Conservation (phyloP, 2,113 vertebrate species). For the Halichoerus grypus region DNA sequence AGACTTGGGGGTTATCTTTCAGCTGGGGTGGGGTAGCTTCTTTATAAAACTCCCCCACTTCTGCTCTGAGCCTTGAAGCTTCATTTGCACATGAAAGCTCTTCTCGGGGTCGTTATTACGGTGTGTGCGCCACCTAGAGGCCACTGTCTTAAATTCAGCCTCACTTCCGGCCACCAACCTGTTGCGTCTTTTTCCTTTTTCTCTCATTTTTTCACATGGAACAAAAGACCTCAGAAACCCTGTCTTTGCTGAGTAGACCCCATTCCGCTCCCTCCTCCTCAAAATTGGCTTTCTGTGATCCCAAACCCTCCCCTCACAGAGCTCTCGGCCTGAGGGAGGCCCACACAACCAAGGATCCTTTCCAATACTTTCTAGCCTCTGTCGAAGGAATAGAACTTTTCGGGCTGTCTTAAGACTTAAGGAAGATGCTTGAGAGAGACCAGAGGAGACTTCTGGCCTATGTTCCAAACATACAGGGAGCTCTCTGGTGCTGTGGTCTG, state of each 20-base stretch:
- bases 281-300: background rate
- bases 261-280: background rate
- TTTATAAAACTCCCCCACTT: background rate
- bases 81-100: background rate
- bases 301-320: background rate
- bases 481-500: background rate
- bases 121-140: constrained; percentile 74
- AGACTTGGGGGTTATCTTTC: background rate
- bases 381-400: background rate
- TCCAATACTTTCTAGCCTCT: background rate
- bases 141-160: constrained; percentile 12
- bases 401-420: background rate
- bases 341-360: background rate
- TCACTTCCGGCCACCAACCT: background rate
- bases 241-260: background rate
- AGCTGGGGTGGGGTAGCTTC: background rate
- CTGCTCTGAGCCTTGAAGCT: background rate
- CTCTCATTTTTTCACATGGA: background rate
- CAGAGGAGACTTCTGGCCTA: background rate
- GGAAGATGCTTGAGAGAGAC: background rate
- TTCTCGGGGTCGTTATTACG: constrained; percentile 10
- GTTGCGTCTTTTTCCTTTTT: background rate
- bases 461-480: accelerated
- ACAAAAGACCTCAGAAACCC: background rate
- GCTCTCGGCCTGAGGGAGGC: background rate